Conservation (phyloP, 2,113 vertebrate species). For the Desmodus rotundus region DNA sequence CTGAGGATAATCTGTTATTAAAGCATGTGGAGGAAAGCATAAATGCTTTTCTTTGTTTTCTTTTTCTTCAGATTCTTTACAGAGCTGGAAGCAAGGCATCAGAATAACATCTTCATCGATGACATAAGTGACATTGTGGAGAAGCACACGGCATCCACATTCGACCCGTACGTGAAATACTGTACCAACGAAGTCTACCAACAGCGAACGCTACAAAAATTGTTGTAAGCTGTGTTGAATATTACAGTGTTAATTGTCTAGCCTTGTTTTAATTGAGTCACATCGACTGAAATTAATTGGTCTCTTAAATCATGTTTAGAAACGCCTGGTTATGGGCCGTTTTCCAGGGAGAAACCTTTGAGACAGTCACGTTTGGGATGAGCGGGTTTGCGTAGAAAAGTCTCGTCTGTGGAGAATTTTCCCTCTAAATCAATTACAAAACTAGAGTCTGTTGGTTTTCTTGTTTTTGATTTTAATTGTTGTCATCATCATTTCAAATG, state of each 20-base stretch:
- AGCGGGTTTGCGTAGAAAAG: background rate
- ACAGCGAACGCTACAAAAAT: conserved; percentile 92
- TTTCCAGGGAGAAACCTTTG: background rate
- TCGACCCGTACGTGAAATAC: conserved; percentile 95
- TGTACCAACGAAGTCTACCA: conserved; percentile 99
- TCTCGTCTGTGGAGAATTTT: background rate
- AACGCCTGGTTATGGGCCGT: background rate
- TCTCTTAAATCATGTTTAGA: background rate
- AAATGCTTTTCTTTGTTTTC: background rate
- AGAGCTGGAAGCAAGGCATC: conserved; percentile 92
- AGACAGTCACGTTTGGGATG: background rate
- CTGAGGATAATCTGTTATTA: background rate
- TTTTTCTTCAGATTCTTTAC: conserved; percentile 89
- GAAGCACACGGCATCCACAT: conserved; percentile 88
- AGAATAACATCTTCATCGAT: conserved; percentile 89
- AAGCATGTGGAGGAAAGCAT: background rate
- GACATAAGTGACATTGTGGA: conserved; percentile 94
- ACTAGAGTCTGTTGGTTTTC: background rate
- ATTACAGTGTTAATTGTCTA: background rate
- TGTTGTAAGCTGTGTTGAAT: conserved; percentile 85
- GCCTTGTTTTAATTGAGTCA: background rate
- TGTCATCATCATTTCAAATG: background rate
- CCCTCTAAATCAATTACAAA: background rate
- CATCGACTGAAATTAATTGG: background rate
- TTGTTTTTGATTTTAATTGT: background rate